Conservation (phyloP, 2,888 invertebrate species). For the Stenoptilia bipunctidactyla region DNA sequence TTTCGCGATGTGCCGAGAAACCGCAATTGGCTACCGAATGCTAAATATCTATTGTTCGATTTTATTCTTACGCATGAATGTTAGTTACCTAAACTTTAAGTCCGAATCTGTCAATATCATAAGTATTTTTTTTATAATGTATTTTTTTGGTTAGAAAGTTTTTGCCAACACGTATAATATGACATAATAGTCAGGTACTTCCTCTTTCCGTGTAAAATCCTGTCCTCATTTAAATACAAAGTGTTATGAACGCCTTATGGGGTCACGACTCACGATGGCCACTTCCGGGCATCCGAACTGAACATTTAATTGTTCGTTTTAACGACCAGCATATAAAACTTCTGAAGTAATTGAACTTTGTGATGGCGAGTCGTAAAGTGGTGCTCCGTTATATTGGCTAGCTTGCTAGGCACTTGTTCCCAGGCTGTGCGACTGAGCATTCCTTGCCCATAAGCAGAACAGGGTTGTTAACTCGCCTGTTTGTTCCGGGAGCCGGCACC, state of each 20-base stretch:
- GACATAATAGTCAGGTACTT: constrained; percentile 24
- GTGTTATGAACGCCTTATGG: constrained; percentile 6
- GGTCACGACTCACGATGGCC: too few species aligned
- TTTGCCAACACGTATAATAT: too few species aligned
- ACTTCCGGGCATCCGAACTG: too few species aligned
- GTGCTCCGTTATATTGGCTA: constrained; percentile 14
- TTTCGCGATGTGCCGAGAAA: constrained; percentile 62
- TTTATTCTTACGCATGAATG: constrained; percentile 5
- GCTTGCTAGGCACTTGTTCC: constrained; percentile 36
- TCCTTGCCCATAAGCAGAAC: constrained; percentile 57
- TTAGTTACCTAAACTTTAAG: too few species aligned
- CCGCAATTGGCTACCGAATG: constrained; percentile 54
- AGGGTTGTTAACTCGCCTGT: constrained; percentile 35
- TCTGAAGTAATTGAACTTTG: background rate
- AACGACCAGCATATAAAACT: too few species aligned
- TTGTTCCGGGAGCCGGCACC: constrained; percentile 52
- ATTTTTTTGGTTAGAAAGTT: too few species aligned
- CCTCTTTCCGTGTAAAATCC: constrained; percentile 40
- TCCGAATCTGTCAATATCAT: too few species aligned
- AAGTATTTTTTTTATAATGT: too few species aligned
- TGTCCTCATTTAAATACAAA: constrained; percentile 53
- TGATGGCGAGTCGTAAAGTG: constrained; percentile 6
- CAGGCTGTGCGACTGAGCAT: constrained; percentile 46
- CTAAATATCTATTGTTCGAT: constrained; percentile 46
- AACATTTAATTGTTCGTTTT: too few species aligned